These are phyloP conservation scores for Eupeodes corollae DNA, from an alignment of 1,140 invertebrate species.

Conservation along the genomic window DNA sequence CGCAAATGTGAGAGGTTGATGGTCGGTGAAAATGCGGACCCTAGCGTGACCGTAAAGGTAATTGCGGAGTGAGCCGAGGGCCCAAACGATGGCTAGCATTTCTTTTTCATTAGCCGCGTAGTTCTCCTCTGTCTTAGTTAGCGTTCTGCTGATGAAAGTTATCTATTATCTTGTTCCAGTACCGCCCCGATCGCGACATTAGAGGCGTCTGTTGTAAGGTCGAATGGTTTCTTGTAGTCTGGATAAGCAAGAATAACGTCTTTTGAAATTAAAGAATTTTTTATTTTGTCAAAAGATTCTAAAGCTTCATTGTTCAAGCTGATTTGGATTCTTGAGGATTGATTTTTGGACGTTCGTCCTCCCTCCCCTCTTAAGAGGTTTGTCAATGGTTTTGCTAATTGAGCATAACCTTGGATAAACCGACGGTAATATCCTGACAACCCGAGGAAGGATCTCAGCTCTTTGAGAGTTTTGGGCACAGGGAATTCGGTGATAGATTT, in stretches of 20 bases:
- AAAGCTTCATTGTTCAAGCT: slow-evolving; percentile 3
- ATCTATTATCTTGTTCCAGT: neutral
- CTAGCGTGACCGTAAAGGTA: slow-evolving; percentile 36
- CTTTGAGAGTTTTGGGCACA: slow-evolving; percentile 5
- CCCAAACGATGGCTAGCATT: slow-evolving; percentile 41
- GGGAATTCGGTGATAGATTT: slow-evolving; percentile 10
- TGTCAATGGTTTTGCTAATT: slow-evolving; percentile 2
- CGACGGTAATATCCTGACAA: neutral
- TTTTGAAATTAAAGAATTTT: slow-evolving; percentile 17
- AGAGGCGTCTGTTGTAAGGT: slow-evolving; percentile 4
- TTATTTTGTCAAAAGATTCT: slow-evolving; percentile 5
- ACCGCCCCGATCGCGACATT: neutral
- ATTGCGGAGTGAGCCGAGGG: slow-evolving; percentile 35
- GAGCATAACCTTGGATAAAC: neutral
- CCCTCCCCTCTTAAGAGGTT: slow-evolving; percentile 3
- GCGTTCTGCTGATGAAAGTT: slow-evolving; percentile 1
- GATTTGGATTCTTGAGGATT: neutral
- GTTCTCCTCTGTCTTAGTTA: neutral
- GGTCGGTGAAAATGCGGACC: slow-evolving; percentile 41
- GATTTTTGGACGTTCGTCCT: slow-evolving; percentile 2
- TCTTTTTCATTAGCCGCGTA: slow-evolving; percentile 9
- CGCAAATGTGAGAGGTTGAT: slow-evolving; percentile 38
- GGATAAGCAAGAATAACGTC: slow-evolving; percentile 1
- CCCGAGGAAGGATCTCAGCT: slow-evolving; percentile 5
- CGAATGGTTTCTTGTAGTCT: neutral